phyloP scores from a whole-genome alignment of 2,797 vertebrate genomes.

The Premnoplex brunnescens region DNA sequence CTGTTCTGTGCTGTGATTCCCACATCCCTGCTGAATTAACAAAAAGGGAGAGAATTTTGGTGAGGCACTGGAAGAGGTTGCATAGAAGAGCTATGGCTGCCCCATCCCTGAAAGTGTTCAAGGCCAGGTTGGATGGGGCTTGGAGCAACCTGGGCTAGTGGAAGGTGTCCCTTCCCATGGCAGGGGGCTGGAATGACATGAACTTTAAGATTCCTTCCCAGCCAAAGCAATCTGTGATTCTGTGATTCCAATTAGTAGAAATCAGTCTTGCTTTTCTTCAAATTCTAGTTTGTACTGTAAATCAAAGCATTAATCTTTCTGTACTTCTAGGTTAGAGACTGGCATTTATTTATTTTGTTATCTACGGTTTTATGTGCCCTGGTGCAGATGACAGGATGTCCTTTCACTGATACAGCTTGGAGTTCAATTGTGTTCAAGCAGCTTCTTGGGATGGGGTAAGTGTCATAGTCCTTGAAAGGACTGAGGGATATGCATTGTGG shows the following conservation, averaged over 20 bases:
- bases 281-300: background rate
- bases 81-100: background rate
- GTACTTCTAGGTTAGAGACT: background rate
- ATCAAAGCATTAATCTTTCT: background rate
- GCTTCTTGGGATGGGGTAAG: background rate
- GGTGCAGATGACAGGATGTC: background rate
- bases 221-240: background rate
- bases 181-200: rapidly evolving
- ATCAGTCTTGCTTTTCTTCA: background rate
- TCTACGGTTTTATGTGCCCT: background rate
- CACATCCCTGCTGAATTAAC: background rate
- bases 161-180: background rate
- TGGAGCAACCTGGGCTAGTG: background rate
- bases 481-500: background rate
- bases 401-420: background rate
- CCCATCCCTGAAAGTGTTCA: background rate
- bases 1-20: background rate
- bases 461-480: background rate
- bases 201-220: background rate
- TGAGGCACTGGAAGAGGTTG: background rate
- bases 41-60: background rate
- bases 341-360: background rate
- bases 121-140: rapidly evolving
- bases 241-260: background rate
- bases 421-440: background rate